These are phyloP conservation scores for Clarias batrachus DNA, from an alignment of 2,113 vertebrate genomes.

Conservation along the genomic window DNA sequence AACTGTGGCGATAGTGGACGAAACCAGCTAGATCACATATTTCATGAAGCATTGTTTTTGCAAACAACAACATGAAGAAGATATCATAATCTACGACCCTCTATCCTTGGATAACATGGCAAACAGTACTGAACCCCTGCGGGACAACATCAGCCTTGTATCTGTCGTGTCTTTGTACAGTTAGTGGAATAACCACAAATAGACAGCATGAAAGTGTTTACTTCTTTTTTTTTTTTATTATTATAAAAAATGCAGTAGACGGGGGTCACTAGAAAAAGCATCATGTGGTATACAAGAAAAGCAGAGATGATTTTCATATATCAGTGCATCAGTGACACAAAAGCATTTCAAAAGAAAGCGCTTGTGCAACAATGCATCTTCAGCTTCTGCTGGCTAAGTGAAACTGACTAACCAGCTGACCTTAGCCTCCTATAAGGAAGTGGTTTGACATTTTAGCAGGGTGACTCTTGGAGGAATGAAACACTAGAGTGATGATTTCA, in stretches of 20 bases:
- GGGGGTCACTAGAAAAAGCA: neutral
- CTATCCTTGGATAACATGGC: neutral
- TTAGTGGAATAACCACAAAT: neutral
- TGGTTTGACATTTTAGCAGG: neutral
- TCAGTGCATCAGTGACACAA: neutral
- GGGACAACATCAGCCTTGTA: neutral
- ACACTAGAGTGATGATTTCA: neutral
- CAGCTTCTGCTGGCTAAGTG: conserved; percentile 4
- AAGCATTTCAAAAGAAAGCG: neutral
- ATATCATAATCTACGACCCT: neutral
- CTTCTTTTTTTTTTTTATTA: neutral
- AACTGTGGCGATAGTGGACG: neutral
- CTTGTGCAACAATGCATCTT: neutral
- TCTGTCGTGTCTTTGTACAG: neutral
- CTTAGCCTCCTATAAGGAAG: conserved; percentile 10
- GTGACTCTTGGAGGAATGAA: neutral
- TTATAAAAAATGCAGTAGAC: neutral
- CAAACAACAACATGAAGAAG: neutral
- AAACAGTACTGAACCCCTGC: neutral
- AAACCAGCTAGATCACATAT: neutral
- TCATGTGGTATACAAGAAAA: neutral
- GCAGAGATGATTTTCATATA: neutral
- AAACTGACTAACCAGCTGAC: conserved; percentile 9
- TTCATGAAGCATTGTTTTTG: neutral
- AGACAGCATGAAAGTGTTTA: neutral